These are phyloP conservation scores for Trichopoda pennipes DNA, from an alignment of 2,888 invertebrate genomes.

Conservation along the genomic window DNA sequence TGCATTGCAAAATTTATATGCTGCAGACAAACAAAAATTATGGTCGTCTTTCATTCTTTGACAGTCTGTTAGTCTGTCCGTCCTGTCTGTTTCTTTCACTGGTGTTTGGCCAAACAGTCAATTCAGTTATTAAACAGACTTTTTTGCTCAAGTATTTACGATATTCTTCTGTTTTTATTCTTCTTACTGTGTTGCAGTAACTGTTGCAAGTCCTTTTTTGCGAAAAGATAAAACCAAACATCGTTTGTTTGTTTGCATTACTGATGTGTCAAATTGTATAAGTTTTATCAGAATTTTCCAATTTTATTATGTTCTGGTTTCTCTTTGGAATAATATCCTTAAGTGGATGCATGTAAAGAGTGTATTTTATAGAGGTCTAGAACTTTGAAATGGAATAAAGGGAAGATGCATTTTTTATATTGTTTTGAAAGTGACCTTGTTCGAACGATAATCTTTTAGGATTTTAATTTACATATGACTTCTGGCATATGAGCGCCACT, in stretches of 20 bases:
- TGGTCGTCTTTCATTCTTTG: constrained; percentile 20
- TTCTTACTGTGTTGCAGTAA: constrained; percentile 13
- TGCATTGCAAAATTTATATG: constrained; percentile 64
- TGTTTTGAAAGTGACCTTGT: too few relatives aligned
- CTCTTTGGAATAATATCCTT: neutral
- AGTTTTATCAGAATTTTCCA: constrained; percentile 28
- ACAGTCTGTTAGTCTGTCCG: neutral
- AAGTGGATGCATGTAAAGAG: too few relatives aligned
- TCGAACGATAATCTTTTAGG: too few relatives aligned
- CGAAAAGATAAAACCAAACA: constrained; percentile 43
- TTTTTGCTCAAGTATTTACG: constrained; percentile 22
- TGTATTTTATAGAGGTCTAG: too few relatives aligned
- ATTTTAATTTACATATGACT: too few relatives aligned
- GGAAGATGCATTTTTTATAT: too few relatives aligned
- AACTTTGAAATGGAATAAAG: too few relatives aligned
- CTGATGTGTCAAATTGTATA: constrained; percentile 56
- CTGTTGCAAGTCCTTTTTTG: constrained; percentile 37
- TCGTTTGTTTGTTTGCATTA: constrained; percentile 37
- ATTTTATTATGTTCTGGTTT: neutral
- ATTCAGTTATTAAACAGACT: constrained; percentile 42
- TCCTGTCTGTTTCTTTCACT: neutral
- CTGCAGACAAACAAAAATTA: constrained; percentile 66
- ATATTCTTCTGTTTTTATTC: constrained; percentile 12
- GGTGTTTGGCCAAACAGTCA: constrained; percentile 4
- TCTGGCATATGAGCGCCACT: too few relatives aligned